phyloP scores from a whole-genome alignment of 2,888 invertebrate genomes.

The Trilocha varians region DNA sequence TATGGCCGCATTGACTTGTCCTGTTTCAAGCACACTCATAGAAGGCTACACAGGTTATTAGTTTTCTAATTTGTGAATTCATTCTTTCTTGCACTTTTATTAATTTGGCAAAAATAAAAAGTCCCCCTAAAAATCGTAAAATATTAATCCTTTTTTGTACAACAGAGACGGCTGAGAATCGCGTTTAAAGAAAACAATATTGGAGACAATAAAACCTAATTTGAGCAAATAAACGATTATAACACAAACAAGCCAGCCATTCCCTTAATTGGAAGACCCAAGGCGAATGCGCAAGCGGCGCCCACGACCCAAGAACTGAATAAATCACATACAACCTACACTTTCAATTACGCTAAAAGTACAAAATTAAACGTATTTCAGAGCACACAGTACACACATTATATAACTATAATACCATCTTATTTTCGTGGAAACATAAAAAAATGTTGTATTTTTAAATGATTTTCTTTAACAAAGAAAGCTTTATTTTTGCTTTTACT shows the following conservation, averaged over 20 bases:
- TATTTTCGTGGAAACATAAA: too few relatives aligned
- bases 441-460: too few relatives aligned
- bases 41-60: too few relatives aligned
- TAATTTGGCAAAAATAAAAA: too few relatives aligned
- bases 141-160: background rate
- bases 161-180: background rate
- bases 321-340: slow-evolving; percentile 55
- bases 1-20: too few relatives aligned
- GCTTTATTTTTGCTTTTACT: too few relatives aligned
- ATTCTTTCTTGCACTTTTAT: too few relatives aligned
- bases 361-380: slow-evolving; percentile 13
- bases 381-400: slow-evolving; percentile 6
- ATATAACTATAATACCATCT: too few relatives aligned
- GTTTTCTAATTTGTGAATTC: too few relatives aligned
- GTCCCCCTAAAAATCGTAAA: too few relatives aligned
- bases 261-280: slow-evolving; percentile 54
- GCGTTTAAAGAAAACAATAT: slow-evolving; percentile 18
- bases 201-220: slow-evolving; percentile 42
- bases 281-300: slow-evolving; percentile 38
- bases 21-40: too few relatives aligned
- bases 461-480: too few relatives aligned
- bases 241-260: slow-evolving; percentile 42
- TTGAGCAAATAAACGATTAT: slow-evolving; percentile 43
- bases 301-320: slow-evolving; percentile 30
- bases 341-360: slow-evolving; percentile 39